Evolutionary conservation across 2,113 vertebrate species (phyloP), one percentile per base, ranked within the genome.

Genomic region (Corythornis madagascariensis): DNA sequence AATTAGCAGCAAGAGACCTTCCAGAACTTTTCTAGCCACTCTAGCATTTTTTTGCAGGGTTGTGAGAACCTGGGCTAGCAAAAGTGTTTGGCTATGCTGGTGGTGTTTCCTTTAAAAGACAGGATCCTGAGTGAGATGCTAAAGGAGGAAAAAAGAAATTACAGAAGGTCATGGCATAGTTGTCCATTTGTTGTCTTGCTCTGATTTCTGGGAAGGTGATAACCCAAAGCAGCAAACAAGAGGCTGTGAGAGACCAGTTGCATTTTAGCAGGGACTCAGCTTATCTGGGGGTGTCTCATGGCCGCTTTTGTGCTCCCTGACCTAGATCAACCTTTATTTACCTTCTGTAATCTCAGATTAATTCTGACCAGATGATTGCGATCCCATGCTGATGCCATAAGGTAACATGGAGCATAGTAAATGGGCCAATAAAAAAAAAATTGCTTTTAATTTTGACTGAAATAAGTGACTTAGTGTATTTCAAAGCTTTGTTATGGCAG

Each of bases 401-500:
- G 52, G 16, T 64, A 81, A 83, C 21, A 64, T 1, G n/a, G 42
- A 86, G 31, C 48, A 57, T 47, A 67, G 52, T 38, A 94, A 83
- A 88, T 24, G 28, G 42, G 16, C 16, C 75, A 80, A 2, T 57
- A 61, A 45, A 77, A 80, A 71, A 64, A 60, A 60, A 74, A 63
- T 93, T 88, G 69, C 48, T 60, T 95, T 91, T 91, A 83, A 67
- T 90, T 94, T 92, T 92, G 60, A 69, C 65, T 65, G 86, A 90
- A 93, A 86, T 77, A 71, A 86, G 72, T 31, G 13, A 81, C 57
- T 86, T 81, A 66, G 65, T 71, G 60, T 15, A 74, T 94, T 88
- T 94, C 88, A 96, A 93, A 96, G 90, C 83, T 94, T 93, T 95
- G 69, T 45, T 88, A 83, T 3, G 17, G 80, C 61, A 94, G 86